Evolutionary conservation across 2,113 vertebrate genomes (phyloP).

Genomic region (Indri indri): DNA sequence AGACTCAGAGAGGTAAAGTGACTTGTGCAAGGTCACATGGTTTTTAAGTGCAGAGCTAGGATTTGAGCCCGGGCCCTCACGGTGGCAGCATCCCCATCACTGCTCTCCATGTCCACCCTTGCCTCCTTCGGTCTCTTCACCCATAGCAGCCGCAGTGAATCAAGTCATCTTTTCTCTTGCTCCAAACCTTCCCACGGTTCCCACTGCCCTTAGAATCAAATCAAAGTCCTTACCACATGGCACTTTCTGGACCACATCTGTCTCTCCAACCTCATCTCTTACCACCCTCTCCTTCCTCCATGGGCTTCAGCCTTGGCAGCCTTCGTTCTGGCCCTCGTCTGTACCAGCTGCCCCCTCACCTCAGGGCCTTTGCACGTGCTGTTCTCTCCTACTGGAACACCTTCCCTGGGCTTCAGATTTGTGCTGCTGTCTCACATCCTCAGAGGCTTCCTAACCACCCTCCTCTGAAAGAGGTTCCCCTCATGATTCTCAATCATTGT

Average conservation of each 20-base stretch:
- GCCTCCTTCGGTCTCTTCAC: not conserved
- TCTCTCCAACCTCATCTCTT: not conserved
- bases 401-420: not conserved
- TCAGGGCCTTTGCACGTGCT: slow-evolving; percentile 7
- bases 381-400: not conserved
- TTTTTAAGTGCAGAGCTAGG: not conserved
- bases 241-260: not conserved
- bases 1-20: not conserved
- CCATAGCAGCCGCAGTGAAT: not conserved
- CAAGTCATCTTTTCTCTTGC: not conserved
- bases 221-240: not conserved
- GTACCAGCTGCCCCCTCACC: not conserved
- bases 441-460: not conserved
- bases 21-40: not conserved
- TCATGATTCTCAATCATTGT: not conserved
- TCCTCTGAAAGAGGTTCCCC: not conserved
- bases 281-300: not conserved
- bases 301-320: not conserved
- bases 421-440: not conserved
- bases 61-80: not conserved
- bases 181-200: not conserved
- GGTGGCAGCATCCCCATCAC: rapidly evolving
- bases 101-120: not conserved
- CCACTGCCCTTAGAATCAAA: not conserved
- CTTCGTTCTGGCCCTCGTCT: not conserved